A percentile compares a stretch with the other conserved stretches of the same genome.
These are phyloP conservation scores for Baryphthengus martii DNA, from an alignment of 2,113 vertebrate genomes.

Conservation along the genomic window DNA sequence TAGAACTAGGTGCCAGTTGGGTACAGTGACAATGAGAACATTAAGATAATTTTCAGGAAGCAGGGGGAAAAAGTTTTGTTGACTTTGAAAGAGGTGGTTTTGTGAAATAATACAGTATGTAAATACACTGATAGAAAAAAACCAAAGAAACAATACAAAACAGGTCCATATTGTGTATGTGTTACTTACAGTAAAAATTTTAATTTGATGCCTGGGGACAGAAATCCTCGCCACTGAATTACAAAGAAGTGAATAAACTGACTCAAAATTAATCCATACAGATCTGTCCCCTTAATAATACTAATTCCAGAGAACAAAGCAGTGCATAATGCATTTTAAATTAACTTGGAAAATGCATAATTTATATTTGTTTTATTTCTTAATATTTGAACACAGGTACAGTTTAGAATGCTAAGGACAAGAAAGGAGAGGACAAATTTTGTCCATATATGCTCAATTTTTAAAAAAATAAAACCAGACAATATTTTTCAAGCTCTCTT, in stretches of 20 bases:
- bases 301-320: constrained; percentile 82
- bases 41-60: constrained; percentile 3
- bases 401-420: constrained; percentile 70
- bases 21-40: background rate
- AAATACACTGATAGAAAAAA: constrained; percentile 58
- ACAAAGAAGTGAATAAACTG: constrained; percentile 82
- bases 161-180: constrained; percentile 71
- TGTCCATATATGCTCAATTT: constrained; percentile 1
- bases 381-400: constrained; percentile 79
- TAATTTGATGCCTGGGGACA: constrained; percentile 83
- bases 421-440: constrained; percentile 49
- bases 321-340: constrained; percentile 84
- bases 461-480: constrained; percentile 2
- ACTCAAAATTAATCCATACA: constrained; percentile 83
- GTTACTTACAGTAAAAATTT: constrained; percentile 78
- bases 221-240: constrained; percentile 79
- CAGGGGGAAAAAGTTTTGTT: constrained; percentile 41
- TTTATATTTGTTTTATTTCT: constrained; percentile 86
- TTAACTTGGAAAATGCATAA: constrained; percentile 84
- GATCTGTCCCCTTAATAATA: constrained; percentile 84
- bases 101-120: constrained; percentile 9
- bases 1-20: background rate
- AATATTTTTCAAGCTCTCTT: constrained; percentile 42
- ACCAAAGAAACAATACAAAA: constrained; percentile 74
- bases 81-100: constrained; percentile 50